These are phyloP conservation scores for Lycocorax pyrrhopterus DNA, from an alignment of 2,113 vertebrate species.

Conservation along the genomic window DNA sequence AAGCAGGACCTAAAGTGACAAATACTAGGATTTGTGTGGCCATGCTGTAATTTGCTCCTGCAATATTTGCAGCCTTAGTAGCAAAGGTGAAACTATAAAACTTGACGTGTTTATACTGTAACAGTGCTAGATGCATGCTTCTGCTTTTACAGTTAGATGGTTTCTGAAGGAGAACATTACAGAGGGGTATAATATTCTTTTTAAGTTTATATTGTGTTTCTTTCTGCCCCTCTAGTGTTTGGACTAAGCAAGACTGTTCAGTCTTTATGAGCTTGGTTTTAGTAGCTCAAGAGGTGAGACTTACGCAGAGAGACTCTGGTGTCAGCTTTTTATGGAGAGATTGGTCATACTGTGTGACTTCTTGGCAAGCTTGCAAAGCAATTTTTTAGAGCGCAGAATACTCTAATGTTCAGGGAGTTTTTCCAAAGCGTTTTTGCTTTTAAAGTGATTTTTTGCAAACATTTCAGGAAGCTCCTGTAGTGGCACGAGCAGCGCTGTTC, in stretches of 20 bases:
- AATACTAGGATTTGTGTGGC: not conserved
- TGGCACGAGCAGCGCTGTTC: conserved; percentile 92
- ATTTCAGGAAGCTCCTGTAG: conserved; percentile 91
- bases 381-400: not conserved
- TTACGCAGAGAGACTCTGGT: not conserved
- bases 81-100: not conserved
- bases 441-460: not conserved
- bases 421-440: not conserved
- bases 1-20: not conserved
- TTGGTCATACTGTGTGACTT: not conserved
- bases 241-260: not conserved
- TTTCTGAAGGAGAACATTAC: not conserved
- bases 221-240: not conserved
- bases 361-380: not conserved
- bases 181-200: not conserved
- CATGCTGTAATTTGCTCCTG: not conserved
- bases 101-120: not conserved
- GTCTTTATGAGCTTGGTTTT: not conserved
- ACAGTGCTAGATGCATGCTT: rapidly evolving
- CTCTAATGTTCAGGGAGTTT: not conserved
- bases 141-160: not conserved
- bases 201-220: not conserved
- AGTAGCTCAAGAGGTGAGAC: not conserved
- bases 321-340: not conserved
- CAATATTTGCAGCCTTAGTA: not conserved